Evolutionary conservation across 2,888 invertebrate species (phyloP), one percentile per base, ranked within the genome.

Genomic region (Drosophila birchii): DNA sequence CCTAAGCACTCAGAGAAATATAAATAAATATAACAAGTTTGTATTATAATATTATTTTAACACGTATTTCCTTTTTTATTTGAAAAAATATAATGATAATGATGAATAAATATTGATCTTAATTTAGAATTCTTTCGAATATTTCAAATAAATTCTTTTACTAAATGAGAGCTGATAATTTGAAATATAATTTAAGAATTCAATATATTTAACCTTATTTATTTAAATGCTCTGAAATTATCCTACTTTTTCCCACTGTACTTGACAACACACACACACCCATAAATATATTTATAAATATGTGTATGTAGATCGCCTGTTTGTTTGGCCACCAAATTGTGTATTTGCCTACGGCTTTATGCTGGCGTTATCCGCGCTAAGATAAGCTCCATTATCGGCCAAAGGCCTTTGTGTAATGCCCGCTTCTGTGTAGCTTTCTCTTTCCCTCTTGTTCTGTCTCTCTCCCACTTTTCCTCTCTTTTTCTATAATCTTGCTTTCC

Each of bases 361-460:
- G 84, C 79, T 74, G 78, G 74, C 76, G 71, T 78, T 79, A 81
- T 78, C 78, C 81, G 73, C 75, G 71, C 59, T 64, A 66, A 73
- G 88, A 86, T 88, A 87, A 89, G 79, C 84, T 66, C 78, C 78
- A 86, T 83, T 86, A 80, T 80, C 82, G 73, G 78, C 69, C 80
- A 71, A 58, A 71, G 77, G 69, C 70, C 76, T 69, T 74, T 78
- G 76, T 84, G 70, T 49, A 76, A 80, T 75, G 61, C 55, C 44
- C 49, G 36, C 54, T 41, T 26, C 23, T 29, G 26, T 55, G n/a
- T 41, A 11, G 55, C 54, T 23, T 14, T 55, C 56, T 34, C 60
- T 6, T 4, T 44, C 7, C 3, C 8, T 4, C 23, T 16, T n/a
- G n/a, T 20, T 2, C 55, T 34, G 32, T 55, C 18, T 6, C 36